These are phyloP conservation scores for Stylophora pistillata DNA, from an alignment of 64 coral and sea anemone species.

Conservation along the genomic window DNA sequence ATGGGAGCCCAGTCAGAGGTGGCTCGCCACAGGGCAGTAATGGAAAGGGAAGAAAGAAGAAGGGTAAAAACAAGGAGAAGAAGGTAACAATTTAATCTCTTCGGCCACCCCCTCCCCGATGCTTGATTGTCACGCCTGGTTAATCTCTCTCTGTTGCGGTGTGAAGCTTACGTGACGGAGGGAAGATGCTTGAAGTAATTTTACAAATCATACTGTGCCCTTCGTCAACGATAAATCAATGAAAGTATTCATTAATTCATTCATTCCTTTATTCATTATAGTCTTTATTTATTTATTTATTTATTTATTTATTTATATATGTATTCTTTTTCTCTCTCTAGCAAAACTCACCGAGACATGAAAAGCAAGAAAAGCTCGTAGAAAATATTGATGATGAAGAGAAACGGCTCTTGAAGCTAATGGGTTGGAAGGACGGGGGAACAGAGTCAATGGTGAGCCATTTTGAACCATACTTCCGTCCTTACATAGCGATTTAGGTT, in stretches of 20 bases:
- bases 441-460: constrained; percentile 21
- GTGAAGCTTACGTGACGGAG: no score
- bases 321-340: neutral
- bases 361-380: constrained; percentile 29
- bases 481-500: neutral
- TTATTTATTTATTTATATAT: no score
- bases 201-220: no score
- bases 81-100: constrained; percentile 30
- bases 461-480: neutral
- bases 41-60: constrained; percentile 30
- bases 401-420: constrained; percentile 75
- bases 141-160: no score
- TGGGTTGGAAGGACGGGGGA: constrained; percentile 69
- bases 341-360: constrained; percentile 27
- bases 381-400: constrained; percentile 87
- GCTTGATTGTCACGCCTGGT: no score
- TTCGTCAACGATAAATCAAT: no score
- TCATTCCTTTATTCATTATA: no score
- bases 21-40: constrained; percentile 5
- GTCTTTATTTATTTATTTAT: neutral
- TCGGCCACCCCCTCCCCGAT: no score
- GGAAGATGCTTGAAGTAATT: no score
- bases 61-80: constrained; percentile 51
- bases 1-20: constrained; percentile 28
- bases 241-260: no score